phyloP scores from a whole-genome alignment of 2,888 invertebrate genomes.

The Xylophagus ater region DNA sequence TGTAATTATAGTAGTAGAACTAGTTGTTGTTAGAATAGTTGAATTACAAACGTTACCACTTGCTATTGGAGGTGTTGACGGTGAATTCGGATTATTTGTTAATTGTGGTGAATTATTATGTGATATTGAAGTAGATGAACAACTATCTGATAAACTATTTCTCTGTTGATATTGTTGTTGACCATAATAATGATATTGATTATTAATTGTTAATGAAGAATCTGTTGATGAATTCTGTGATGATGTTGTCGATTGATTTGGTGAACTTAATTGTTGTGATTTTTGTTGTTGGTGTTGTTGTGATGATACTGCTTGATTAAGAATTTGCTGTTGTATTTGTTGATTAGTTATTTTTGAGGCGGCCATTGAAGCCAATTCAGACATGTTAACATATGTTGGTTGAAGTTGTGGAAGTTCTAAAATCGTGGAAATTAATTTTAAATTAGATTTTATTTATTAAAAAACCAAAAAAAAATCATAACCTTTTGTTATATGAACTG shows the following conservation, averaged over 20 bases:
- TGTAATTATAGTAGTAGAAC: neutral
- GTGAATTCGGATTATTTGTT: slow-evolving; percentile 35
- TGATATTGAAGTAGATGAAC: slow-evolving; percentile 31
- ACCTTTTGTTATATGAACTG: slow-evolving; percentile 69
- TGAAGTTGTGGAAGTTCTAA: slow-evolving; percentile 35
- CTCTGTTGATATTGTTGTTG: slow-evolving; percentile 20
- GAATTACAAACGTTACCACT: neutral
- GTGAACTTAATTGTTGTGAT: slow-evolving; percentile 19
- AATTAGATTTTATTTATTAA: too few relatives aligned
- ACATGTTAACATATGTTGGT: slow-evolving; percentile 87
- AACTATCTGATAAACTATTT: slow-evolving; percentile 25
- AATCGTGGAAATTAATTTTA: slow-evolving; percentile 1
- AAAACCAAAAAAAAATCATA: slow-evolving; percentile 17
- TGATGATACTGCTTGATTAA: slow-evolving; percentile 40
- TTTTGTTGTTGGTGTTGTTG: slow-evolving; percentile 40
- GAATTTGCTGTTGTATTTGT: slow-evolving; percentile 30
- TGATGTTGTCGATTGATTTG: slow-evolving; percentile 21
- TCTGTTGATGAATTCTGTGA: slow-evolving; percentile 31
- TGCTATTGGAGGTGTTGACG: slow-evolving; percentile 10
- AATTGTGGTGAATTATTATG: slow-evolving; percentile 38
- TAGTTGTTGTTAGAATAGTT: neutral
- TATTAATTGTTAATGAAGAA: slow-evolving; percentile 23
- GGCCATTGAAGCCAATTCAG: slow-evolving; percentile 73
- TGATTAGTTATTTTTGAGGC: slow-evolving; percentile 57
- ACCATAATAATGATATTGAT: slow-evolving; percentile 16